Percentiles rank a stretch among this genome's conserved stretches.
Evolutionary conservation across 2,113 vertebrate genomes (phyloP).

Genomic region (Bubo blakistoni): DNA sequence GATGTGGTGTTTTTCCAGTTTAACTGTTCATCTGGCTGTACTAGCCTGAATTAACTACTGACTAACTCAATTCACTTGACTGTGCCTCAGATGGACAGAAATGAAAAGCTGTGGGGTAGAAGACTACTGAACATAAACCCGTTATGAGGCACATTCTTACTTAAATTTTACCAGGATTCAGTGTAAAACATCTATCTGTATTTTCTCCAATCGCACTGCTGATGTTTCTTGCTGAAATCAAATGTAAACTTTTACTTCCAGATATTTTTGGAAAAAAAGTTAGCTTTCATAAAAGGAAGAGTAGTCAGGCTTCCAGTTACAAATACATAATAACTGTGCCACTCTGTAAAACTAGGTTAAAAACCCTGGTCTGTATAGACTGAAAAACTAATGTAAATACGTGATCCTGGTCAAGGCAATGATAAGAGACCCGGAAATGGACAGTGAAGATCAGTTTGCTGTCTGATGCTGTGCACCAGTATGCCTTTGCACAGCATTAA

Average conservation of each 20-base stretch:
- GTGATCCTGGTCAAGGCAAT: not conserved
- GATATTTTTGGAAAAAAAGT: not conserved
- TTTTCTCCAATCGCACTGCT: not conserved
- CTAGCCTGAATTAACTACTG: not conserved
- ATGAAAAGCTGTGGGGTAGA: not conserved
- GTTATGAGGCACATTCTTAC: not conserved
- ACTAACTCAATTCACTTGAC: not conserved
- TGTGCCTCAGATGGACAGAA: not conserved
- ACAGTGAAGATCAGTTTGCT: not conserved
- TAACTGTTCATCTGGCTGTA: not conserved
- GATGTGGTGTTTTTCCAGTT: not conserved
- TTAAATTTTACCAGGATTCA: not conserved
- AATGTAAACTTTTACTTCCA: not conserved
- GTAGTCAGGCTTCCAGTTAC: not conserved
- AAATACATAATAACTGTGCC: not conserved
- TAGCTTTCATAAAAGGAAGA: not conserved
- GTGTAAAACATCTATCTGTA: not conserved
- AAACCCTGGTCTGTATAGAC: not conserved
- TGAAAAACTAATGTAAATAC: not conserved
- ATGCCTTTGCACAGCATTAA: not conserved
- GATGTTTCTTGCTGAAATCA: not conserved
- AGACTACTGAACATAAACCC: not conserved
- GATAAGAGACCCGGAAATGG: not conserved
- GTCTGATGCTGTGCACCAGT: not conserved
- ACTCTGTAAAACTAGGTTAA: not conserved